These are phyloP conservation scores for Opisthograptis luteolata DNA, from an alignment of 2,888 invertebrate species.

Conservation along the genomic window DNA sequence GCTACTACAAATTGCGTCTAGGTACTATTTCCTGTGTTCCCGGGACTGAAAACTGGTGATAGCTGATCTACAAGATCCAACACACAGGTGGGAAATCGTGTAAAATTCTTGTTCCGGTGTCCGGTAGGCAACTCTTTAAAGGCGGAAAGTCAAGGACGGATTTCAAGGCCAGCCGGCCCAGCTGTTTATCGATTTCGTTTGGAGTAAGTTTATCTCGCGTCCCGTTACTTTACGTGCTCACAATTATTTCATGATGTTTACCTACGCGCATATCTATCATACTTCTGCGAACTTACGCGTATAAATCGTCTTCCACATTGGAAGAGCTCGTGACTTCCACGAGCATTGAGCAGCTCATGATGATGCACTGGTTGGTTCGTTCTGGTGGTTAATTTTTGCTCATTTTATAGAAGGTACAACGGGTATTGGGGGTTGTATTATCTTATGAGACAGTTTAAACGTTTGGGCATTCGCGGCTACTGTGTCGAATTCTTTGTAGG, in stretches of 20 bases:
- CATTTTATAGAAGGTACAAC: constrained; percentile 8
- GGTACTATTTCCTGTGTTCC: no score
- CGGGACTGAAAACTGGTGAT: no score
- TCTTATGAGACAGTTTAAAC: neutral
- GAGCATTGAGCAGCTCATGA: constrained; percentile 63
- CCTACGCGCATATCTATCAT: neutral
- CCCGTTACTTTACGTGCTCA: no score
- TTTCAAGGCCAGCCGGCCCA: constrained; percentile 46
- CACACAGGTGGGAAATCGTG: no score
- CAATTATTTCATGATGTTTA: neutral
- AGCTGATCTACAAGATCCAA: no score
- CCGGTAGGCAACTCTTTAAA: neutral
- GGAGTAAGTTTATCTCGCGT: neutral
- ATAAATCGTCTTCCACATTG: constrained; percentile 62
- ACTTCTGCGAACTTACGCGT: constrained; percentile 61
- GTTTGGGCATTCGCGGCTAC: constrained; percentile 39
- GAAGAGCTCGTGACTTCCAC: constrained; percentile 68
- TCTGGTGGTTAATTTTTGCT: neutral
- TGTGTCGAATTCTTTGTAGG: constrained; percentile 54
- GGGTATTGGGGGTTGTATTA: neutral
- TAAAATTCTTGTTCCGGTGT: neutral
- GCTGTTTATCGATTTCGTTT: constrained; percentile 50
- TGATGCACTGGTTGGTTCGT: constrained; percentile 17
- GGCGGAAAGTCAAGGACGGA: constrained; percentile 30
- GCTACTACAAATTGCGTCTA: no score